Conservation (phyloP, 2,797 vertebrate genomes). For the Alcedo atthis region DNA sequence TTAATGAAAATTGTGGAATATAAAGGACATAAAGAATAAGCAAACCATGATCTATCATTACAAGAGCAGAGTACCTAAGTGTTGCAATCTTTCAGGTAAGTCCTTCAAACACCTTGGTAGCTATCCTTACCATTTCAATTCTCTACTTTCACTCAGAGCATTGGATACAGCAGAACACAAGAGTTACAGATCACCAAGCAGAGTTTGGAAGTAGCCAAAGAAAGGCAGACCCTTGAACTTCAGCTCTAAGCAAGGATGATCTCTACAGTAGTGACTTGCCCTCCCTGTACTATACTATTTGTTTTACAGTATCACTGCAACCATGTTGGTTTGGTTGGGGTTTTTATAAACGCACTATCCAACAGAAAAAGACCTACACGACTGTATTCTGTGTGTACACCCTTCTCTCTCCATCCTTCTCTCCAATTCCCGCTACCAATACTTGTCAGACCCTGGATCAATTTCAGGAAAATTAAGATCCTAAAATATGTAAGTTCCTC, state of each 20-base stretch:
- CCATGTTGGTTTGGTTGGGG: neutral
- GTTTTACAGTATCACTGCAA: neutral
- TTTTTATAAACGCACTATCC: neutral
- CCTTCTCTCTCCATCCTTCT: neutral
- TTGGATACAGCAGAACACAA: neutral
- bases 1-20: neutral
- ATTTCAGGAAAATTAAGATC: neutral
- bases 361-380: neutral
- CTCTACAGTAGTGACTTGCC: neutral
- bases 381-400: neutral
- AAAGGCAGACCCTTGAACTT: neutral
- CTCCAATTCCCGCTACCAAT: neutral
- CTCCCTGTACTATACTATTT: neutral
- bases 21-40: neutral
- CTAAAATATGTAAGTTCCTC: rapidly evolving
- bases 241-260: neutral
- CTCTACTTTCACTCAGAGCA: neutral
- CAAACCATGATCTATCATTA: neutral
- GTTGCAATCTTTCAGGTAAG: neutral
- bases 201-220: neutral
- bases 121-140: neutral
- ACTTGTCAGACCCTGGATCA: neutral
- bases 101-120: neutral
- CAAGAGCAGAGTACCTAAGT: neutral
- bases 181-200: neutral